phyloP scores from a whole-genome alignment of 2,888 invertebrate genomes.

The Drosophila recens region DNA sequence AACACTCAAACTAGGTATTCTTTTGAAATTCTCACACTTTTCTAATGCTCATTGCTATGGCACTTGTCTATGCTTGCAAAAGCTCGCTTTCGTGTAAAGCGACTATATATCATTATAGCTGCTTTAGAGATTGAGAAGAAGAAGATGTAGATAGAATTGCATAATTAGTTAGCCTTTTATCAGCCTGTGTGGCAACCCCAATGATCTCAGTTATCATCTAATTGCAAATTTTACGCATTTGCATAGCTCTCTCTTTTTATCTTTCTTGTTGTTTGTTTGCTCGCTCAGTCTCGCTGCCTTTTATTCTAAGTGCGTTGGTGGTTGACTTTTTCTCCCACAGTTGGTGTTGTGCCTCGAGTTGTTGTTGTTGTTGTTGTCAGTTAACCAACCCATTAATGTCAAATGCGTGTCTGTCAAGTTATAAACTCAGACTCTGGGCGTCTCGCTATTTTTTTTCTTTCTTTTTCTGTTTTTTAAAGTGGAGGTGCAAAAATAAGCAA shows the following conservation, averaged over 20 bases:
- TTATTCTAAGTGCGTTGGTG: constrained; percentile 26
- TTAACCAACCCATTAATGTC: constrained; percentile 80
- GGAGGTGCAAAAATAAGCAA: constrained; percentile 50
- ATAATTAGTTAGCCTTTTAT: constrained; percentile 35
- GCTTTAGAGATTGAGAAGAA: too few species aligned
- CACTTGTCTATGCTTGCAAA: constrained; percentile 7
- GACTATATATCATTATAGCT: constrained; percentile 17
- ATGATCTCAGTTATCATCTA: constrained; percentile 47
- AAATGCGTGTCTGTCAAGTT: constrained; percentile 83
- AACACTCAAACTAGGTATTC: neutral
- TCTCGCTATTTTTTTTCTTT: constrained; percentile 34
- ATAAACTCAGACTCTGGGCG: constrained; percentile 60
- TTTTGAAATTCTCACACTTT: neutral
- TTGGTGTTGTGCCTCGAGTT: constrained; percentile 16
- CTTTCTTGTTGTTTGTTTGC: neutral
- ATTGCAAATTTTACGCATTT: constrained; percentile 57
- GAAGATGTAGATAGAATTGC: neutral
- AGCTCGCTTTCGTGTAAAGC: constrained; percentile 13
- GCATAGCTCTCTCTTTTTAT: constrained; percentile 2
- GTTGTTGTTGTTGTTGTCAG: constrained; percentile 59
- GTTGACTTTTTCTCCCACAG: constrained; percentile 42
- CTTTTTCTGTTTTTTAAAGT: constrained; percentile 27
- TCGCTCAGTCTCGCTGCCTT: neutral
- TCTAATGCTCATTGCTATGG: constrained; percentile 3
- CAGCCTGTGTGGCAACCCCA: constrained; percentile 15